A percentile compares a stretch with the other conserved stretches of the same genome.
These are phyloP conservation scores for Porites lutea DNA, from an alignment of 64 coral and sea anemone species.

Conservation along the genomic window DNA sequence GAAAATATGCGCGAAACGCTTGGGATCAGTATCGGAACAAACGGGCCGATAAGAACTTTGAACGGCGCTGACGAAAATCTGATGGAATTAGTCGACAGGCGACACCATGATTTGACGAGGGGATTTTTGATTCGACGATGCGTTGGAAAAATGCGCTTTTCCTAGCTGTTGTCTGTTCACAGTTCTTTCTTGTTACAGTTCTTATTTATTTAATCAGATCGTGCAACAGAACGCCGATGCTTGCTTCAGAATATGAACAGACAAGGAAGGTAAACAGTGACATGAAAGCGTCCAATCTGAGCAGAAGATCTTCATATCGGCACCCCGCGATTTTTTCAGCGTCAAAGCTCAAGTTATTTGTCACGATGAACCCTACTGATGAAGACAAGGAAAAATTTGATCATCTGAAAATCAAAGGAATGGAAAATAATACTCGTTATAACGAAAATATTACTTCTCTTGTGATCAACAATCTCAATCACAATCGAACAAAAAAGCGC, in stretches of 20 bases:
- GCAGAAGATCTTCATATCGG: not conserved
- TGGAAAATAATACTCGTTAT: not conserved
- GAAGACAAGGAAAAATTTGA: not conserved
- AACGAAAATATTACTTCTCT: not conserved
- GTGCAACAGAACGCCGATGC: not conserved
- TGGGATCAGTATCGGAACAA: not conserved
- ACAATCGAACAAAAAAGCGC: not conserved
- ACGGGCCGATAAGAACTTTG: not conserved
- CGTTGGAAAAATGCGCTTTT: constrained; percentile 13
- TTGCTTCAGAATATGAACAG: not conserved
- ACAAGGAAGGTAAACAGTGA: not conserved
- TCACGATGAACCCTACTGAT: not conserved
- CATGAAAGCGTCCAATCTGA: not conserved
- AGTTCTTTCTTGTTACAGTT: constrained; percentile 11
- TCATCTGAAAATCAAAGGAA: not conserved
- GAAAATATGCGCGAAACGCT: not conserved
- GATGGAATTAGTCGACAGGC: too few species aligned
- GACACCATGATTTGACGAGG: not conserved
- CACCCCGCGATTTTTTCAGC: not conserved
- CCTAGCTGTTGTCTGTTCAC: not conserved
- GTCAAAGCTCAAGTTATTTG: not conserved
- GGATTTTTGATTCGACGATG: not conserved
- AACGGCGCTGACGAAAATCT: not conserved
- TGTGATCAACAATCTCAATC: not conserved
- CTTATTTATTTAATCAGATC: constrained; percentile 17